Evolutionary conservation across 2,113 vertebrate species (phyloP).

Genomic region (Pluvianellus socialis): DNA sequence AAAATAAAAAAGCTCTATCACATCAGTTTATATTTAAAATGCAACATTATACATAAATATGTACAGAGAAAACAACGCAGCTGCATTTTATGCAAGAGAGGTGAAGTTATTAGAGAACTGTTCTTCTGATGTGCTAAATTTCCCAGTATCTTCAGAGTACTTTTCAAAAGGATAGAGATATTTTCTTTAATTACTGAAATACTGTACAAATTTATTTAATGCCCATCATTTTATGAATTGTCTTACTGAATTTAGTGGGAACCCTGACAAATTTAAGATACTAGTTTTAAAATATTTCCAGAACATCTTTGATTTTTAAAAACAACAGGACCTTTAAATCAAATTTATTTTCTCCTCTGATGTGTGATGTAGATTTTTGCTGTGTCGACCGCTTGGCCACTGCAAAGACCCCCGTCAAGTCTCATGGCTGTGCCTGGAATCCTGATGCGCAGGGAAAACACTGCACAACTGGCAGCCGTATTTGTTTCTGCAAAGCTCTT

Average conservation of each 20-base stretch:
- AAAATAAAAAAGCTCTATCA: not conserved
- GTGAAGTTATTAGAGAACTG: not conserved
- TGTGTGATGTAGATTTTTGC: not conserved
- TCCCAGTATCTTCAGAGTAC: not conserved
- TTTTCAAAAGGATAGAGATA: not conserved
- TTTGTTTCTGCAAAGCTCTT: not conserved
- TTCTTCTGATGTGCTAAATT: conserved; percentile 43
- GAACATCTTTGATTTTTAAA: not conserved
- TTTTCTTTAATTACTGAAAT: not conserved
- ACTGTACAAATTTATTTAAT: not conserved
- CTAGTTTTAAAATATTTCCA: not conserved
- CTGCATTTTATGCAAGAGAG: conserved; percentile 34
- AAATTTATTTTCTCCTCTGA: not conserved
- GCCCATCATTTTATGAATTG: not conserved
- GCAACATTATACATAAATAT: conserved; percentile 31
- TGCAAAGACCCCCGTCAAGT: not conserved
- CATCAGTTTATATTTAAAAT: conserved; percentile 45
- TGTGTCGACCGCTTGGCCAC: not conserved
- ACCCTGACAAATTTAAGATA: not conserved
- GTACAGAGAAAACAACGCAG: not conserved
- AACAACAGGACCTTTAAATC: not conserved
- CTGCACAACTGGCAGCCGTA: not conserved
- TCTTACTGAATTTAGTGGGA: not conserved
- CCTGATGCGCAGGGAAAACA: not conserved
- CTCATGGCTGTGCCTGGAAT: not conserved